Conservation (phyloP, 2,113 vertebrate species). For the Chunga burmeisteri region DNA sequence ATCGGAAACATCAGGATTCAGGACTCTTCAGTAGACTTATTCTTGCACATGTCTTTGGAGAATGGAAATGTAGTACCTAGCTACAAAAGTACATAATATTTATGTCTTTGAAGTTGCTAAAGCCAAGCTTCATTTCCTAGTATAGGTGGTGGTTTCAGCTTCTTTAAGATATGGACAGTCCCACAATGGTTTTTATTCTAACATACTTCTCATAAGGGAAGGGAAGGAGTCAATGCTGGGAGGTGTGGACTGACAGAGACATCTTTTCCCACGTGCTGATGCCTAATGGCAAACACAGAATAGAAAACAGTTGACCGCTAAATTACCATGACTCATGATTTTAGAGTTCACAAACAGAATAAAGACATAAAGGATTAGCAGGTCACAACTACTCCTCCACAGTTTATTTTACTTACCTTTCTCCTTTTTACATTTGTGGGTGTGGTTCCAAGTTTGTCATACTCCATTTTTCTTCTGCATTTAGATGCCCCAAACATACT, state of each 20-base stretch:
- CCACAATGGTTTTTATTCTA: neutral
- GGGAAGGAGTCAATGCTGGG: neutral
- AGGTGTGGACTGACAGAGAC: neutral
- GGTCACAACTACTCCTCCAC: neutral
- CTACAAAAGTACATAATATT: neutral
- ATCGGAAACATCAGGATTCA: neutral
- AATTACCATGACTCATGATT: neutral
- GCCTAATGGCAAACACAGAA: neutral
- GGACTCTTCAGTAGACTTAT: neutral
- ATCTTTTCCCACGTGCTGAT: neutral
- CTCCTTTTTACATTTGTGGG: neutral
- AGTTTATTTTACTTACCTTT: neutral
- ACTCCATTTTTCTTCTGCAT: neutral
- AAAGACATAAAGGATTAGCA: neutral
- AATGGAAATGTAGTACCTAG: neutral
- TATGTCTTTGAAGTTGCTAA: neutral
- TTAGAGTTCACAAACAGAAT: neutral
- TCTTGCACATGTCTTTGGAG: neutral
- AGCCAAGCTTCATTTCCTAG: neutral
- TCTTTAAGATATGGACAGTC: neutral
- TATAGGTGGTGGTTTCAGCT: neutral
- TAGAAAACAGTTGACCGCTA: neutral
- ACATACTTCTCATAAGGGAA: neutral
- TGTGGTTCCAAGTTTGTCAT: neutral
- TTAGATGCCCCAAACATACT: neutral